Evolutionary conservation across 2,797 vertebrate species (phyloP).

Genomic region (Hemibagrus guttatus): DNA sequence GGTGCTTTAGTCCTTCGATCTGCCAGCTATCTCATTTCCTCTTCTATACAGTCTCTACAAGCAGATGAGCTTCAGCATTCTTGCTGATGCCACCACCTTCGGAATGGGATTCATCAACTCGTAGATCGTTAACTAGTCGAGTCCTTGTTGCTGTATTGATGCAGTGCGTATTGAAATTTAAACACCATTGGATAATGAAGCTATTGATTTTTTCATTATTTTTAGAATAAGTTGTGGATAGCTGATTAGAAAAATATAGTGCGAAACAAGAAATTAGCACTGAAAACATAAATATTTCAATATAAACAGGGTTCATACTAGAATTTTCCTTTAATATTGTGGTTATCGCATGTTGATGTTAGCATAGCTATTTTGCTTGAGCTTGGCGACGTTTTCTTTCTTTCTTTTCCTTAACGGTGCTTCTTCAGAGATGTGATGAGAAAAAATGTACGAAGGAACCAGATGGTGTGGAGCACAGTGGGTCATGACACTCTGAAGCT

Average conservation of each 20-base stretch:
- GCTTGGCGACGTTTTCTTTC: background rate
- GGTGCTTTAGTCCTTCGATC: background rate
- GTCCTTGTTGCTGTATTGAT: background rate
- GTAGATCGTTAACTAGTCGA: background rate
- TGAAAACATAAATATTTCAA: background rate
- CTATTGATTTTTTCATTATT: too few relatives aligned
- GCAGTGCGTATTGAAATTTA: background rate
- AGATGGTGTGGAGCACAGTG: constrained; percentile 44
- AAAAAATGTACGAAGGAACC: background rate
- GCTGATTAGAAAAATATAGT: too few relatives aligned
- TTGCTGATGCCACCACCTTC: background rate
- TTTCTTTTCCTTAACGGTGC: background rate
- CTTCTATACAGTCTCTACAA: background rate
- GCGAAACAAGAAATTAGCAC: too few relatives aligned
- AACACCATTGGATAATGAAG: background rate
- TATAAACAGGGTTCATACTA: background rate
- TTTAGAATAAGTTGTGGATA: too few relatives aligned
- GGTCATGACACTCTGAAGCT: constrained; percentile 38
- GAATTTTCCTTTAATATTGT: background rate
- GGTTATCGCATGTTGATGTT: background rate
- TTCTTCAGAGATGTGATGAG: background rate
- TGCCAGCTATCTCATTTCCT: too few relatives aligned
- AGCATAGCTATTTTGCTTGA: background rate
- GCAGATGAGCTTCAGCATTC: background rate
- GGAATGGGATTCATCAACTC: background rate